Evolutionary conservation across 2,797 vertebrate species (phyloP).

Genomic region (Phyllotis vaccarum): DNA sequence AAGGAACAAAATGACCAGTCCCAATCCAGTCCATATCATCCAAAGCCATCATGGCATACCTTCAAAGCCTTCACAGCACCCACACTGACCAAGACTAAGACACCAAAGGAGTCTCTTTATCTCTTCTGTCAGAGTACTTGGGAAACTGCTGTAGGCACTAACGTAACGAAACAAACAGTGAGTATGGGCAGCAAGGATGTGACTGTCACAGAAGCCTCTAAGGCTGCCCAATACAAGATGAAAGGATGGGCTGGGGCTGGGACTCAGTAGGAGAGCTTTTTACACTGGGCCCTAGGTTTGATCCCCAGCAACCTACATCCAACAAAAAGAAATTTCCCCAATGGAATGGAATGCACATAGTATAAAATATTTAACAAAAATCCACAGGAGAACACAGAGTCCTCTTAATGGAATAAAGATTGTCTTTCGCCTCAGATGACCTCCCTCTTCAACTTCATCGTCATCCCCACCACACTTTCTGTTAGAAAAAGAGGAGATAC

Average conservation of each 20-base stretch:
- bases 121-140: not conserved
- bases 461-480: not conserved
- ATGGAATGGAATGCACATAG: not conserved
- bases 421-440: not conserved
- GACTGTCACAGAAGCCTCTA: not conserved
- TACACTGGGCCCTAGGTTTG: not conserved
- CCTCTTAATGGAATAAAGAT: not conserved
- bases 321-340: not conserved
- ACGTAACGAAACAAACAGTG: not conserved
- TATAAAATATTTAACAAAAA: not conserved
- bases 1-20: not conserved
- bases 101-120: too few relatives aligned
- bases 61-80: fast-evolving
- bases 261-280: not conserved
- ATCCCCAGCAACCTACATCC: not conserved
- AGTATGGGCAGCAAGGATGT: not conserved
- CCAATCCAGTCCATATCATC: too few relatives aligned
- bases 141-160: not conserved
- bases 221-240: not conserved
- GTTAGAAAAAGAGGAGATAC: not conserved
- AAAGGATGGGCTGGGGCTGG: not conserved
- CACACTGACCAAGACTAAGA: fast-evolving
- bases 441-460: not conserved
- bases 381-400: not conserved
- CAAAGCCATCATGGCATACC: not conserved